phyloP scores from a whole-genome alignment of 1,140 invertebrate species.

The Apis laboriosa region DNA sequence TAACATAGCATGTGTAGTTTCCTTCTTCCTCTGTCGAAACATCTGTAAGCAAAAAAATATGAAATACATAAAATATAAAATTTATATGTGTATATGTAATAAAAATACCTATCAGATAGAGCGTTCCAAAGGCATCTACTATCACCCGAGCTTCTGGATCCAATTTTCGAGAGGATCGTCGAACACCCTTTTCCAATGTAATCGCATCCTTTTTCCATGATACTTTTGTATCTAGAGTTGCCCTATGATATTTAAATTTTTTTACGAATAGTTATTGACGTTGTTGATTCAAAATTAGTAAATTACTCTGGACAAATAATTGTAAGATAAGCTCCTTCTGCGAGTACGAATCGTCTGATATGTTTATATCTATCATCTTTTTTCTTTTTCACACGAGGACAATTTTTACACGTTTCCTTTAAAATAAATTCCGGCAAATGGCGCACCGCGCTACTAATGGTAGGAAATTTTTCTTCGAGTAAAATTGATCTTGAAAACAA shows the following conservation, averaged over 20 bases:
- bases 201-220: conserved; percentile 80
- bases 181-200: conserved; percentile 75
- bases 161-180: conserved; percentile 74
- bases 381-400: conserved; percentile 76
- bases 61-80: not conserved
- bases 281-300: not conserved
- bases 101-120: conserved; percentile 80
- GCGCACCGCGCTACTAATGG: conserved; percentile 77
- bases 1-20: conserved; percentile 82
- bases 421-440: conserved; percentile 80
- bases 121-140: conserved; percentile 81
- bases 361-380: conserved; percentile 78
- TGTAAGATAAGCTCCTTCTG: conserved; percentile 80
- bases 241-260: conserved; percentile 60
- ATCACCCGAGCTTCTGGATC: conserved; percentile 78
- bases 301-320: conserved; percentile 81
- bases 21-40: conserved; percentile 81
- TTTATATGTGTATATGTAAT: not conserved
- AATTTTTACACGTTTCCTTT: conserved; percentile 77
- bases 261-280: not conserved
- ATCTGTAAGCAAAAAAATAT: conserved; percentile 60
- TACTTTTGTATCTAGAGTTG: conserved; percentile 75
- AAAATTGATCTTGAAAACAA: conserved; percentile 75
- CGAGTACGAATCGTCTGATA: conserved; percentile 78
- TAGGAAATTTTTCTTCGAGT: conserved; percentile 77